phyloP scores from a whole-genome alignment of 2,797 vertebrate species.

The Podarcis lilfordi region DNA sequence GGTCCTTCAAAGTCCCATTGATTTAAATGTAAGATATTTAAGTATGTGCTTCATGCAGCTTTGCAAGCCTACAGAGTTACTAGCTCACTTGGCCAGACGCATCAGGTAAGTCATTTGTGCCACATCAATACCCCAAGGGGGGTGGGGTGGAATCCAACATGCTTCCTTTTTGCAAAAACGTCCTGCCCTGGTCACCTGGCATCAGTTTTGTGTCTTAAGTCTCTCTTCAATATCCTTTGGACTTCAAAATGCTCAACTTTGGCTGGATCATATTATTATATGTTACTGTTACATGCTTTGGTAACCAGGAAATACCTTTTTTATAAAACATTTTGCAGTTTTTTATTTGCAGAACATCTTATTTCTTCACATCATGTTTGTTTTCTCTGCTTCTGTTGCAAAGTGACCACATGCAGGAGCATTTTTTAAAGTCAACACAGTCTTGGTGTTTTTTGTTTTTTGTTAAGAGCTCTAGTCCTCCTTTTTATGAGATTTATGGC shows the following conservation, averaged over 20 bases:
- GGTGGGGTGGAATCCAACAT: neutral
- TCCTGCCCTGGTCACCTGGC: neutral
- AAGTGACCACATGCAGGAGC: neutral
- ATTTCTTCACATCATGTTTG: neutral
- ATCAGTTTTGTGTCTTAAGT: neutral
- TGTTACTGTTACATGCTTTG: neutral
- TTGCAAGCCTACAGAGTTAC: neutral
- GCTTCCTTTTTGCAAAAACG: neutral
- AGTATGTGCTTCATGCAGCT: neutral
- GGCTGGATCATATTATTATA: neutral
- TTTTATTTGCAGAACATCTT: conserved; percentile 20
- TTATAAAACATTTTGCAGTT: neutral
- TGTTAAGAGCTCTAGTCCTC: conserved; percentile 29
- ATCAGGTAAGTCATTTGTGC: neutral
- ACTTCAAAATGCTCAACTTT: neutral
- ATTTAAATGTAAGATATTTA: neutral
- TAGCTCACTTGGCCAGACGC: no score
- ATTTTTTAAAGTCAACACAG: neutral
- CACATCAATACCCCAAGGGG: neutral
- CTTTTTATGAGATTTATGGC: conserved; percentile 10
- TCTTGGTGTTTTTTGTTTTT: neutral
- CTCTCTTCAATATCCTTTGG: neutral
- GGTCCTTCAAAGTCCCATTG: neutral
- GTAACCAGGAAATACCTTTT: conserved; percentile 26
- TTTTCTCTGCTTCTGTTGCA: conserved; percentile 32